Evolutionary conservation across 2,888 invertebrate genomes (phyloP).

Genomic region (Neoascia interrupta): DNA sequence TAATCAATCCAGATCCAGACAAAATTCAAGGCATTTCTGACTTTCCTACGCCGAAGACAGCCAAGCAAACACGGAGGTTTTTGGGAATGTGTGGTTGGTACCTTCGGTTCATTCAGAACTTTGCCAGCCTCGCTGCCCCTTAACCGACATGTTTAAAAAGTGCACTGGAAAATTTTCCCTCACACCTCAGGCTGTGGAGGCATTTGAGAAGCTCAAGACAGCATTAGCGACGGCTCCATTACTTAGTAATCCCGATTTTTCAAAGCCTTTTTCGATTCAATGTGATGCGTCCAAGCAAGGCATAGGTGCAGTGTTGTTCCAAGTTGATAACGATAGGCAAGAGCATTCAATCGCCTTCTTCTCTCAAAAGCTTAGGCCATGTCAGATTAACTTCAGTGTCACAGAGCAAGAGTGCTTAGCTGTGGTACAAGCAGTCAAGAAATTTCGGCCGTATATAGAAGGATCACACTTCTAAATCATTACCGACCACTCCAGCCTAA

Average conservation of each 20-base stretch:
- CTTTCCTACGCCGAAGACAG: conserved; percentile 21
- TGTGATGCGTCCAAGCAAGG: conserved; percentile 53
- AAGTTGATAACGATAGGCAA: neutral
- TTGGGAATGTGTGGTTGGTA: conserved; percentile 68
- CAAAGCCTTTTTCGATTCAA: conserved; percentile 37
- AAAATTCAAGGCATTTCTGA: conserved; percentile 25
- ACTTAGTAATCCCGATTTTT: conserved; percentile 41
- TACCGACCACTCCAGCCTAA: conserved; percentile 72
- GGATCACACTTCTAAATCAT: conserved; percentile 45
- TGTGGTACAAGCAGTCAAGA: conserved; percentile 33
- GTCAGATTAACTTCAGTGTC: conserved; percentile 31
- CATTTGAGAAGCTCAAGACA: conserved; percentile 2
- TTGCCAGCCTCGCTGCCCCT: conserved; percentile 26
- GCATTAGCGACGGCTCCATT: conserved; percentile 12
- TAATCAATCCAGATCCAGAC: conserved; percentile 30
- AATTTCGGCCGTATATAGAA: conserved; percentile 56
- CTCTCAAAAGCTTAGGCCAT: conserved; percentile 44
- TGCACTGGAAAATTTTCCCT: neutral
- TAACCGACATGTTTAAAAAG: conserved; percentile 32
- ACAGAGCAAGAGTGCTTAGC: conserved; percentile 56
- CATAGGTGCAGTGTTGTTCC: conserved; percentile 35
- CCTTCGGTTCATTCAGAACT: conserved; percentile 56
- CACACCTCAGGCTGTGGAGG: neutral
- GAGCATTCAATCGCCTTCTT: conserved; percentile 31
- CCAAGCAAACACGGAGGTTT: conserved; percentile 69